These are phyloP conservation scores for Brachionus paranguensis DNA, from an alignment of 1,140 invertebrate genomes.

Conservation along the genomic window DNA sequence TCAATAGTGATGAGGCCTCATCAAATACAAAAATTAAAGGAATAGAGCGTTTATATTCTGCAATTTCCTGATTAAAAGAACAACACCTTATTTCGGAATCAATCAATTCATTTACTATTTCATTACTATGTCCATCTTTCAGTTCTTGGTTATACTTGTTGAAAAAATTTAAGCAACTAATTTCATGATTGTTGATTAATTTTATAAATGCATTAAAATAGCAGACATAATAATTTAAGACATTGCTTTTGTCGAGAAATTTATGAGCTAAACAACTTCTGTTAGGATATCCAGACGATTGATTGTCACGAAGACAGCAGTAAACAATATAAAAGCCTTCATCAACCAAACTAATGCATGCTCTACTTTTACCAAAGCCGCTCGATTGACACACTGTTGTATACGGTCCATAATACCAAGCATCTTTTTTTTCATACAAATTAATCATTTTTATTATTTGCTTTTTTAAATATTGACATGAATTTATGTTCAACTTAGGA, in stretches of 20 bases:
- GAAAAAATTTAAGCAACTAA: neutral
- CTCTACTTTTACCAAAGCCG: slow-evolving; percentile 1
- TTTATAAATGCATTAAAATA: neutral
- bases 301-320: neutral
- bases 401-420: neutral
- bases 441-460: neutral
- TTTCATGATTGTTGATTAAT: neutral
- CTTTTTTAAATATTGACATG: neutral
- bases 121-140: neutral
- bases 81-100: neutral
- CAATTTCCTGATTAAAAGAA: neutral
- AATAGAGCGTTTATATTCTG: neutral
- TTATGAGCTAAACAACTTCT: neutral
- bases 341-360: neutral
- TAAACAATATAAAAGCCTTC: neutral
- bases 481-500: neutral
- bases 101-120: neutral
- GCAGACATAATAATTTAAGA: neutral
- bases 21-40: neutral
- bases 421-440: neutral
- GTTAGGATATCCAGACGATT: neutral
- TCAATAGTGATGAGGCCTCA: neutral
- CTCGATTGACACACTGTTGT: slow-evolving; percentile 1
- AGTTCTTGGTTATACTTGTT: neutral
- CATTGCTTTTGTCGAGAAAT: neutral